These are phyloP conservation scores for Melitaea athalia DNA, from an alignment of 2,888 invertebrate species.

Conservation along the genomic window DNA sequence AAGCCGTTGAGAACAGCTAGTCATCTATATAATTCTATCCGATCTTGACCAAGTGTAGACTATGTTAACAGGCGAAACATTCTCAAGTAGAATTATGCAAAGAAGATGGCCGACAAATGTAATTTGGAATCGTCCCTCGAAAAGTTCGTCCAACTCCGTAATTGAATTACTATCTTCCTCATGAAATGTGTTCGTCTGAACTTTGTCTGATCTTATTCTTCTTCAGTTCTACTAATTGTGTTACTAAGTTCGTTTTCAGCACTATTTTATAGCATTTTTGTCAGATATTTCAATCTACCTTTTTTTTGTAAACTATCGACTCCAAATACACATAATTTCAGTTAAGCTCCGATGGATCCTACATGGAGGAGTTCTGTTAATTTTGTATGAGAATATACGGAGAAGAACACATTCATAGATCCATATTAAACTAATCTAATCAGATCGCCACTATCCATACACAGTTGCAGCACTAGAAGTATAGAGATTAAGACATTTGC, in stretches of 20 bases:
- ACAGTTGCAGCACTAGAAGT: no score
- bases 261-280: constrained; percentile 4
- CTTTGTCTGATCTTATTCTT: constrained; percentile 29
- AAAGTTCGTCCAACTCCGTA: constrained; percentile 33
- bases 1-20: no score
- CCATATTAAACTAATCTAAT: no score
- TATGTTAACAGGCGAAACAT: constrained; percentile 9
- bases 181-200: constrained; percentile 32
- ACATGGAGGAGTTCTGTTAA: no score
- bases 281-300: neutral
- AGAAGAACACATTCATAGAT: no score
- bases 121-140: constrained; percentile 30
- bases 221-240: constrained; percentile 23
- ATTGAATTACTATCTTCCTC: constrained; percentile 37
- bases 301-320: neutral
- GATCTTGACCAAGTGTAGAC: constrained; percentile 4
- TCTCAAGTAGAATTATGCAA: constrained; percentile 31
- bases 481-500: no score
- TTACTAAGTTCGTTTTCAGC: constrained; percentile 16
- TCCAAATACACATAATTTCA: no score
- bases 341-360: no score
- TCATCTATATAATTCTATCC: constrained; percentile 6
- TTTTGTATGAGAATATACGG: no score
- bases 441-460: no score
- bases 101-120: constrained; percentile 29